Percentiles rank a stretch among this genome's conserved stretches.
These are phyloP conservation scores for Psittacula cyanocephala DNA, from an alignment of 2,113 vertebrate species.

Conservation along the genomic window DNA sequence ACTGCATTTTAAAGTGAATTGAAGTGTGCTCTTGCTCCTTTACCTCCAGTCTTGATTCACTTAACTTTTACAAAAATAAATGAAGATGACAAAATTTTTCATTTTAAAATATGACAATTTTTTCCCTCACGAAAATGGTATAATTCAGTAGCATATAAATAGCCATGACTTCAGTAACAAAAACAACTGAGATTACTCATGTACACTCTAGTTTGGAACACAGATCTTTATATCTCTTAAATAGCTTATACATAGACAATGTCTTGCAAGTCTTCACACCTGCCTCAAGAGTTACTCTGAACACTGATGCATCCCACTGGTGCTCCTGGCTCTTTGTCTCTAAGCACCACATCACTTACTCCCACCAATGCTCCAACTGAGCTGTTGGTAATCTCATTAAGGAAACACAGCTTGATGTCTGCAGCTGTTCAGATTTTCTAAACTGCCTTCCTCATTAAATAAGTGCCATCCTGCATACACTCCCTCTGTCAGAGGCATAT, in stretches of 20 bases:
- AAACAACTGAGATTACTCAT: neutral
- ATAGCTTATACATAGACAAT: slow-evolving; percentile 17
- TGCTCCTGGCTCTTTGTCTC: neutral
- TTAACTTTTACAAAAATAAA: slow-evolving; percentile 55
- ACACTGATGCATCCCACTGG: neutral
- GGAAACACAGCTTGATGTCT: slow-evolving; percentile 56
- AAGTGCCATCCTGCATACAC: slow-evolving; percentile 35
- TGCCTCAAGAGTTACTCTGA: neutral
- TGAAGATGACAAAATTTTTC: neutral
- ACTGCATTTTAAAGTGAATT: neutral
- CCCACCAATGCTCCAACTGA: neutral
- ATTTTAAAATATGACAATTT: neutral
- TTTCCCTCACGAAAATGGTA: neutral
- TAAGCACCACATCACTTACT: neutral
- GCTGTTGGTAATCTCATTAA: slow-evolving; percentile 48
- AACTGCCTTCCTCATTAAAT: slow-evolving; percentile 35
- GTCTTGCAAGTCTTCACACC: slow-evolving; percentile 26
- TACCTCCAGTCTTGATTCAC: neutral
- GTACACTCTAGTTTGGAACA: neutral
- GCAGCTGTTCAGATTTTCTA: slow-evolving; percentile 54
- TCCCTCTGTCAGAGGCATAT: slow-evolving; percentile 41
- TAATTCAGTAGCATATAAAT: slow-evolving; percentile 21
- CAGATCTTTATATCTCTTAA: slow-evolving; percentile 23
- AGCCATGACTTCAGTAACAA: slow-evolving; percentile 23
- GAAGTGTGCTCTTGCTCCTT: neutral